Conservation (phyloP, 2,797 vertebrate genomes). For the Xenops minutus region DNA sequence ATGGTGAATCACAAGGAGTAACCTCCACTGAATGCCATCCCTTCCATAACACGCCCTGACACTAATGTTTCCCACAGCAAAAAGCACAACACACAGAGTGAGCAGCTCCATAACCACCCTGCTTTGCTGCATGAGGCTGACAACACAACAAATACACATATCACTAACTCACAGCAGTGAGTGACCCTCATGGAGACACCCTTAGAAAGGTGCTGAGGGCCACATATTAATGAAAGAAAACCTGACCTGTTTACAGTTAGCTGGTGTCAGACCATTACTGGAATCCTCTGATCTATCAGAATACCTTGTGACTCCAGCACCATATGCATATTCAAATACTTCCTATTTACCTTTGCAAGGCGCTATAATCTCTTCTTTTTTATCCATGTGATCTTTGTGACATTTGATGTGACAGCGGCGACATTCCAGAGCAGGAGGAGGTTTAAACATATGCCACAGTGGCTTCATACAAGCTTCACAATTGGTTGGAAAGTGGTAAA, state of each 20-base stretch:
- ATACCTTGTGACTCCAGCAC: not conserved
- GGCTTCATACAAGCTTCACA: constrained; percentile 94
- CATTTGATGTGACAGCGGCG: constrained; percentile 95
- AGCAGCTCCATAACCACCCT: not conserved
- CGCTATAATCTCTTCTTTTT: constrained; percentile 90
- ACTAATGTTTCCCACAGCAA: fast-evolving
- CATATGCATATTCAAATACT: not conserved
- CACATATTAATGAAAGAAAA: not conserved
- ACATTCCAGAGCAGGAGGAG: constrained; percentile 93
- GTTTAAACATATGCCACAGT: constrained; percentile 95
- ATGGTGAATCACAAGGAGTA: not conserved
- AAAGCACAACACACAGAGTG: not conserved
- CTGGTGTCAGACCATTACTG: not conserved
- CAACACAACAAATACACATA: fast-evolving
- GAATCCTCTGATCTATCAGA: not conserved
- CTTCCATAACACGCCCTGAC: not conserved
- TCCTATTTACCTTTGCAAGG: constrained; percentile 90
- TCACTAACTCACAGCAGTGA: not conserved
- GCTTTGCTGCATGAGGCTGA: not conserved
- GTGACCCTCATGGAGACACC: not conserved
- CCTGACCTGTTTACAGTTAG: not conserved
- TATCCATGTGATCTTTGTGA: constrained; percentile 97
- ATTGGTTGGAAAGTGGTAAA: constrained; percentile 97
- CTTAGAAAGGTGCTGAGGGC: not conserved
- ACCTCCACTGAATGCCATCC: not conserved